A percentile compares a stretch with the other conserved stretches of the same genome.
These are phyloP conservation scores for Poliocrania exsul DNA, from an alignment of 2,797 vertebrate species.

Conservation along the genomic window DNA sequence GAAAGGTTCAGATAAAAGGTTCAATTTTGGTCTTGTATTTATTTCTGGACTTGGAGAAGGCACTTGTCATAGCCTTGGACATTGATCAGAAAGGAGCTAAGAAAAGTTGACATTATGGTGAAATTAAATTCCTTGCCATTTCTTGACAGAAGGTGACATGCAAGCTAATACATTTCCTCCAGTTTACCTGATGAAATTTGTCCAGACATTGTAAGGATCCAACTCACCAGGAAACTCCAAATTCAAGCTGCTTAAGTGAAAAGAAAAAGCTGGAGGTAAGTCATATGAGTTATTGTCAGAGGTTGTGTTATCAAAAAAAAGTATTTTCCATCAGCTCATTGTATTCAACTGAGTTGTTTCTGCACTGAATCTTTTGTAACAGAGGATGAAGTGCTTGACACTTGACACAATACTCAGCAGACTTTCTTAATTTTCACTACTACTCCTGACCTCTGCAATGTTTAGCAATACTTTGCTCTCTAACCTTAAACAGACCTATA, in stretches of 20 bases:
- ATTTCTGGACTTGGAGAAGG: not conserved
- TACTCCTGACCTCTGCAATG: not conserved
- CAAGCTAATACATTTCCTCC: not conserved
- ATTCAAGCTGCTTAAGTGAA: not conserved
- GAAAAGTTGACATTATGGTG: not conserved
- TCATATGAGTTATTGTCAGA: not conserved
- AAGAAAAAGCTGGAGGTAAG: not conserved
- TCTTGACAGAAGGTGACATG: not conserved
- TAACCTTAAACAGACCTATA: not conserved
- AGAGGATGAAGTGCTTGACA: not conserved
- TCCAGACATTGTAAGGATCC: not conserved
- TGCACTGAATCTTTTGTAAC: not conserved
- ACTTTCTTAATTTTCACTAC: not conserved
- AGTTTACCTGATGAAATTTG: not conserved
- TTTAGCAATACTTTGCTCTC: not conserved
- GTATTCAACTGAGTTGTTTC: not conserved
- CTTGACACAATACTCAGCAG: not conserved
- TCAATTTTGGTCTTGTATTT: not conserved
- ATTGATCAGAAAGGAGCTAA: not conserved
- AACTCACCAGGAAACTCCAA: not conserved
- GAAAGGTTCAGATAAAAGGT: not conserved
- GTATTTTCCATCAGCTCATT: not conserved
- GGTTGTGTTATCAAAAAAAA: not conserved
- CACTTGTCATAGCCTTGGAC: not conserved
- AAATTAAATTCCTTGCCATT: constrained; percentile 20